Evolutionary conservation across 2,888 invertebrate genomes (phyloP), one percentile per base, ranked within the genome.

Genomic region (Drosophila rellima): DNA sequence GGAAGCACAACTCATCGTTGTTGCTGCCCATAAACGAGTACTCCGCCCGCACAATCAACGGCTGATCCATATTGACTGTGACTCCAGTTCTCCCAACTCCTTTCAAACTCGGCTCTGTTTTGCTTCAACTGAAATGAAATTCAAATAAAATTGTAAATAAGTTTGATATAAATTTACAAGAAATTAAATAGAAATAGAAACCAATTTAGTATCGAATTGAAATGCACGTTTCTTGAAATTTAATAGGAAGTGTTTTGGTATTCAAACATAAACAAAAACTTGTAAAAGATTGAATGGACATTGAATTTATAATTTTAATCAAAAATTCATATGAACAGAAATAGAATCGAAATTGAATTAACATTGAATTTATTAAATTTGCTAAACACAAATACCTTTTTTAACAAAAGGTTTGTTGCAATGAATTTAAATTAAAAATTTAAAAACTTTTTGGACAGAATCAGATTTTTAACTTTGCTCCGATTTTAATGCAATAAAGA

Each of bases 1-100:
- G 96, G 93, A 99, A 98, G 91, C 97, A 97, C 80, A 99, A 93
- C 94, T 99, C 99, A 93, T 99, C 99, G 93, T 99, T 99, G 92
- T 99, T 99, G 92, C 96, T 96, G 77, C 98, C 98, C 93, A 97
- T 97, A 93, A 98, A 99, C 67, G 97, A 96, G 93, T 96, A 98
- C 86, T 98, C 94, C 69, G 98, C 98, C 93, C 97, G 96, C 59
- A 98, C 98, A 90, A 96, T 94, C 74, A 92, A 88, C 64, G 93
- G 92, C 74, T 91, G 92, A 69, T 92, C 92, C 92, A 92, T 92
- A 11, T 54, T 76, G 40, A 18, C 37, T 17, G 35, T 18, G 23
- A 39, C 60, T 62, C 56, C 54, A 54, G 59, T 39, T 59, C 33
- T 35, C 59, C 52, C 39, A 42, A 57, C 47, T 55, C 55, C 60